Evolutionary conservation across 2,888 invertebrate species (phyloP).

Genomic region (Meandrusa payeni): DNA sequence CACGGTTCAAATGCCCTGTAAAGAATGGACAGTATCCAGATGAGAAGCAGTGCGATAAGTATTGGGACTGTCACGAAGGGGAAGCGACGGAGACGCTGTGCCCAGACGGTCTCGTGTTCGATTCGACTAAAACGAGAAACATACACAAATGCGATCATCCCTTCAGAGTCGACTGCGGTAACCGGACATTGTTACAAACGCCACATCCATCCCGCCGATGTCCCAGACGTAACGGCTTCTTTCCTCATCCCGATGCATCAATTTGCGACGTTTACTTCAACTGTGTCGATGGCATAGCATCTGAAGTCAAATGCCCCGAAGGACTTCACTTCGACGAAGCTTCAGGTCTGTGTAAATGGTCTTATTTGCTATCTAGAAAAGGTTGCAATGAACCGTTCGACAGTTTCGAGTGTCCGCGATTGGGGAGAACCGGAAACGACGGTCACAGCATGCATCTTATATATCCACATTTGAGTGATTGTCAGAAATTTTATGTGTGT

Average conservation of each 20-base stretch:
- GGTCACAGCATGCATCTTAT: neutral
- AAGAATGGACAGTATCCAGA: constrained; percentile 91
- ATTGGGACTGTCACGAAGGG: constrained; percentile 88
- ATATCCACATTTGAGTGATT: constrained; percentile 4
- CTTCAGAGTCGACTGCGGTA: constrained; percentile 93
- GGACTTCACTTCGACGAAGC: neutral
- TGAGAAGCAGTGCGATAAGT: constrained; percentile 90
- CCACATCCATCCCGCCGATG: neutral
- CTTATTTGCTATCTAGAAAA: neutral
- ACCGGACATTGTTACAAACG: constrained; percentile 67
- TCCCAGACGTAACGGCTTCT: constrained; percentile 11
- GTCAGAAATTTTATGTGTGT: constrained; percentile 4
- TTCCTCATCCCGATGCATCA: constrained; percentile 1
- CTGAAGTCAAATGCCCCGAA: constrained; percentile 1
- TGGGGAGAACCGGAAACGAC: neutral
- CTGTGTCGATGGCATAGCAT: constrained; percentile 1
- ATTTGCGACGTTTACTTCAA: constrained; percentile 4
- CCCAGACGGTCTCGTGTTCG: constrained; percentile 93
- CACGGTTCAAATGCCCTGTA: constrained; percentile 86
- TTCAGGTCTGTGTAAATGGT: neutral
- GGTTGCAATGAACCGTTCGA: neutral
- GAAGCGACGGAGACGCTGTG: constrained; percentile 86
- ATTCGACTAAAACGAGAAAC: constrained; percentile 86
- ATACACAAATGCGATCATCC: constrained; percentile 94
- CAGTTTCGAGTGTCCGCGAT: constrained; percentile 3